Conservation (phyloP, 1,140 invertebrate species). For the Listronotus bonariensis region DNA sequence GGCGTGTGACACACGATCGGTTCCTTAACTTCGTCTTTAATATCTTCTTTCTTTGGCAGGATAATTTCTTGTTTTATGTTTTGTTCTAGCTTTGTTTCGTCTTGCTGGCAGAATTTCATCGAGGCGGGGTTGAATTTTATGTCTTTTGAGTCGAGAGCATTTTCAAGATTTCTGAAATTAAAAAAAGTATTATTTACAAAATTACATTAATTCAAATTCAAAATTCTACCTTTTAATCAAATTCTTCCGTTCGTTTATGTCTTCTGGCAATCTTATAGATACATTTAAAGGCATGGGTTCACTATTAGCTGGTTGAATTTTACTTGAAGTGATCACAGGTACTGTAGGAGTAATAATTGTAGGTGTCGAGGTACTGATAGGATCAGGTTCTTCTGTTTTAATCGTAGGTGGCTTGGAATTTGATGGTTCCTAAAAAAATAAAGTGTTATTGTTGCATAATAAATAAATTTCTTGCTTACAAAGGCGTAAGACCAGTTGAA, state of each 20-base stretch:
- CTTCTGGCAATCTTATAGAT: slow-evolving; percentile 53
- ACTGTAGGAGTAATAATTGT: slow-evolving; percentile 43
- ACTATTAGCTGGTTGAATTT: slow-evolving; percentile 24
- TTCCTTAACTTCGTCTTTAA: slow-evolving; percentile 36
- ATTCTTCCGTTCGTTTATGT: slow-evolving; percentile 53
- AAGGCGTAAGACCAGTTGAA: too few species aligned
- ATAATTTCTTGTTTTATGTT: slow-evolving; percentile 55
- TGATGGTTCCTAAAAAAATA: slow-evolving; percentile 12
- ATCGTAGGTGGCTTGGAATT: slow-evolving; percentile 2
- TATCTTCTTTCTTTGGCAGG: slow-evolving; percentile 51
- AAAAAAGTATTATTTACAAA: neutral
- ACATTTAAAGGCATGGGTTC: slow-evolving; percentile 51
- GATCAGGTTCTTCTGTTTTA: slow-evolving; percentile 29
- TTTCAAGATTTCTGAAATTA: slow-evolving; percentile 43
- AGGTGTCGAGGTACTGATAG: slow-evolving; percentile 36
- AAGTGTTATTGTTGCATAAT: neutral
- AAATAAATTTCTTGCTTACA: too few species aligned
- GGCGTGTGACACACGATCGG: slow-evolving; percentile 14
- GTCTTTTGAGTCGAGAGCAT: slow-evolving; percentile 40
- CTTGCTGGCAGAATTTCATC: slow-evolving; percentile 32
- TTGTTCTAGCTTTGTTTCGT: slow-evolving; percentile 38
- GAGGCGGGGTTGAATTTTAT: slow-evolving; percentile 44
- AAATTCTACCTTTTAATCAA: slow-evolving; percentile 46
- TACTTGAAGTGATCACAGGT: slow-evolving; percentile 45
- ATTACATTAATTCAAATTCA: neutral